Evolutionary conservation across 2,113 vertebrate genomes (phyloP), one percentile per base, ranked within the genome.

Genomic region (Carettochelys insculpta): DNA sequence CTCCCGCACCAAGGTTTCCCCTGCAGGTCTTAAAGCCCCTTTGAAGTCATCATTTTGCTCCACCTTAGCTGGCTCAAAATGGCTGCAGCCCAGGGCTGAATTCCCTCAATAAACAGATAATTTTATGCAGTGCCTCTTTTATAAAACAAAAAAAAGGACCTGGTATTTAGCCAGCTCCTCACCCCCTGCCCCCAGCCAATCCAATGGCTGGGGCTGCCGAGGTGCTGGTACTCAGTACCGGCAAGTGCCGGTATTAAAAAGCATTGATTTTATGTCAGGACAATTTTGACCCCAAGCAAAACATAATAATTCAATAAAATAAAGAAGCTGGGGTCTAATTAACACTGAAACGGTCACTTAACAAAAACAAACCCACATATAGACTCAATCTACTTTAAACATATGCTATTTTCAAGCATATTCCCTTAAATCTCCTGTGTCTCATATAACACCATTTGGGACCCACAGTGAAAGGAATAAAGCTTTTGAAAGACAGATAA

Each of bases 311-410:
- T 24, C 16, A 75, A 75, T 75, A 45, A 75, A 75, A 24, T 2
- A 54, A 9, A 85, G 65, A 41, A 2, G n/a, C 22, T 31, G 1
- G 53, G 78, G 34, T 38, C 53, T 20, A 80, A 2, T 31, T 79
- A 80, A 4, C 11, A 71, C 51, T 80, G 41, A 19, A 20, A 7
- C 20, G 79, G 10, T 80, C 86, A 82, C 38, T n/a, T 4, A 53
- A 20, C 19, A 8, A 38, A 58, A 27, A 31, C 2, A 1, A 1
- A 27, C 1, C 8, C 34, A 5, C 1, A 1, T 0, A 8, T 1
- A 3, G 45, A 76, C 1, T 52, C 54, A 29, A 78, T 5, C 11
- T n/a, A 34, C 13, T 11, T 75, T 4, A 17, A 53, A 80, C 29
- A 41, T 19, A 45, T 71, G 6, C 11, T 24, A 20, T 88, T 16